Percentiles rank a stretch among this genome's conserved stretches.
These are phyloP conservation scores for Drosophila gaucha DNA, from an alignment of 2,888 invertebrate genomes.

Conservation along the genomic window DNA sequence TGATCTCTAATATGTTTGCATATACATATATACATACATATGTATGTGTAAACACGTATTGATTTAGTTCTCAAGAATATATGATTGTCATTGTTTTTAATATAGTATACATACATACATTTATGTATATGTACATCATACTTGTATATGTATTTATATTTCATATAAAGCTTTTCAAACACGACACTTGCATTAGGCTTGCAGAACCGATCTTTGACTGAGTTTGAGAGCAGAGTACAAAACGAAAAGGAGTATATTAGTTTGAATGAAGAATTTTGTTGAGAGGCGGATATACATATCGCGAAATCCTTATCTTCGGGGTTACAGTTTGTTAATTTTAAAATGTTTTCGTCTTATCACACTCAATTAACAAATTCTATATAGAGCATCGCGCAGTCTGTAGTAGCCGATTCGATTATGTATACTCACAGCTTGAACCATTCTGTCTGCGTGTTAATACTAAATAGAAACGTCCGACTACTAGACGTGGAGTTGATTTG, in stretches of 20 bases:
- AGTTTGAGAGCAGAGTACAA: not conserved
- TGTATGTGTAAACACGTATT: not conserved
- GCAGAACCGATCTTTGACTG: conserved; percentile 6
- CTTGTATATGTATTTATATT: no score
- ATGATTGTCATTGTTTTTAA: not conserved
- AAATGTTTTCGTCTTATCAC: not conserved
- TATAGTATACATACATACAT: not conserved
- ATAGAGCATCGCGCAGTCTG: conserved; percentile 3
- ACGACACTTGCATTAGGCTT: conserved; percentile 1
- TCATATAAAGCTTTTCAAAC: conserved; percentile 1
- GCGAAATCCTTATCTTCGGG: not conserved
- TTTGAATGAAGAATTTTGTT: not conserved
- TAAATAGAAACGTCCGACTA: conserved; percentile 14
- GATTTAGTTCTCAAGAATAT: not conserved
- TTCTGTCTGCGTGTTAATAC: conserved; percentile 42
- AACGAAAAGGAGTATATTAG: conserved; percentile 2
- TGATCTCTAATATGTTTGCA: not conserved
- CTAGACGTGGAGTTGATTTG: conserved; percentile 23
- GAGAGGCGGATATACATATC: not conserved
- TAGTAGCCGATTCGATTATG: not conserved
- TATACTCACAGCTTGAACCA: conserved; percentile 61
- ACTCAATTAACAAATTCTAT: not conserved
- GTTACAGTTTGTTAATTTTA: not conserved
- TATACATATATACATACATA: not conserved
- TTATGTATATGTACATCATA: no score